Evolutionary conservation across 2,797 vertebrate genomes (phyloP), one percentile per base, ranked within the genome.

Genomic region (Myoxocephalus aenaeus): DNA sequence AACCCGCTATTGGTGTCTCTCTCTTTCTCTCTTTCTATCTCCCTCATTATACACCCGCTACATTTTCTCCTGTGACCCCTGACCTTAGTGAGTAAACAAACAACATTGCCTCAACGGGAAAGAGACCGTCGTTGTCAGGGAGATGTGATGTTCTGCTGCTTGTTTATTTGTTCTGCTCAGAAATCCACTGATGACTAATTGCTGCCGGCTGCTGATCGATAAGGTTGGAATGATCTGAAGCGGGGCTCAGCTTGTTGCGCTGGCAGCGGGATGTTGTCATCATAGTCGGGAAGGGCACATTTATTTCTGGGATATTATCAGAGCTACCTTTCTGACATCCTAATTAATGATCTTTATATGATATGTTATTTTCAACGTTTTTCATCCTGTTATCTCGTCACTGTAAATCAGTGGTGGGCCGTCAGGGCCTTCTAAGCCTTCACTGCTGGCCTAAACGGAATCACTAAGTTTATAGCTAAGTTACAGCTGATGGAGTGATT

Each of bases 21-120:
- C 77, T 76, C 48, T 25, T 27, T 27, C 57, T 63, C 58, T 69
- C 34, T 61, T 22, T 53, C 22, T 22, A 14, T 36, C 64, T 70
- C 70, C 58, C 62, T 70, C 34, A 87, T 90, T 88, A 85, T 81
- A 71, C 77, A 89, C 83, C 68, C 7, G 38, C 65, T 77, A 63
- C 83, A 80, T 75, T 84, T 81, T 80, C 78, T 70, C 29, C 77
- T 54, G 27, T 75, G 85, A 90, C 82, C 89, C 57, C 72, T 77
- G 81, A 90, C 90, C 87, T 73, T 48, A 38, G 53, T 2, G 71
- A 89, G 87, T 92, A 94, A 94, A 93, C 89, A 93, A 88, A 84
- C 93, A 80, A 91, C 92, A 79, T 91, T 0, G 59, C 58, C 78
- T 17, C 56, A 83, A 80, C 7, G 25, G 84, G 85, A 90, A 90